Percentiles rank a stretch among this genome's conserved stretches.
Conservation (phyloP, 2,888 invertebrate genomes). For the Proisotoma minuta region DNA sequence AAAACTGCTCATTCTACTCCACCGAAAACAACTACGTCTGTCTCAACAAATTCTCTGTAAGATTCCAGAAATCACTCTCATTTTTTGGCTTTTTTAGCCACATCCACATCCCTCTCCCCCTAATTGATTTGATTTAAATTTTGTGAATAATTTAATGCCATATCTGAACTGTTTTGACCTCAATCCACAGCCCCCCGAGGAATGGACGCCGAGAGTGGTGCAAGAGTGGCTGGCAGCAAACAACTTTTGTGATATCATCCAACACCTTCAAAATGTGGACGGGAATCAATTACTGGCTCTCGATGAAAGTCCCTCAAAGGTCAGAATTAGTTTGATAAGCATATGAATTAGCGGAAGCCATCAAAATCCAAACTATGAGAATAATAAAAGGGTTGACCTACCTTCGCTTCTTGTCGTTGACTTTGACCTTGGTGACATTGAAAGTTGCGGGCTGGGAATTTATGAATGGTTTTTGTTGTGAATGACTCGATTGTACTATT, state of each 20-base stretch:
- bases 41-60: constrained; percentile 4
- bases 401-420: too few species aligned
- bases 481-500: too few species aligned
- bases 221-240: constrained; percentile 72
- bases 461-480: too few species aligned
- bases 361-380: too few species aligned
- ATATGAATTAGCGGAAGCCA: too few species aligned
- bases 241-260: constrained; percentile 67
- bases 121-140: neutral
- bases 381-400: too few species aligned
- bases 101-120: constrained; percentile 17
- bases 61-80: too few species aligned
- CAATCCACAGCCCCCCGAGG: constrained; percentile 60
- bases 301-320: neutral
- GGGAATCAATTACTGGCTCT: constrained; percentile 61
- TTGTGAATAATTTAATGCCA: neutral
- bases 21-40: constrained; percentile 13
- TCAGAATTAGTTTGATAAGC: too few species aligned
- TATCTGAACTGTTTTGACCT: neutral
- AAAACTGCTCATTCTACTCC: constrained; percentile 33
- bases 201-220: constrained; percentile 67
- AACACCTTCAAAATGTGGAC: constrained; percentile 66
- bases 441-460: too few species aligned
- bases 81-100: too few species aligned
- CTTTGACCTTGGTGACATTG: too few species aligned